Percentiles rank a stretch among this genome's conserved stretches.
These are phyloP conservation scores for Tetramorium alpestre DNA, from an alignment of 1,140 invertebrate species.

Conservation along the genomic window DNA sequence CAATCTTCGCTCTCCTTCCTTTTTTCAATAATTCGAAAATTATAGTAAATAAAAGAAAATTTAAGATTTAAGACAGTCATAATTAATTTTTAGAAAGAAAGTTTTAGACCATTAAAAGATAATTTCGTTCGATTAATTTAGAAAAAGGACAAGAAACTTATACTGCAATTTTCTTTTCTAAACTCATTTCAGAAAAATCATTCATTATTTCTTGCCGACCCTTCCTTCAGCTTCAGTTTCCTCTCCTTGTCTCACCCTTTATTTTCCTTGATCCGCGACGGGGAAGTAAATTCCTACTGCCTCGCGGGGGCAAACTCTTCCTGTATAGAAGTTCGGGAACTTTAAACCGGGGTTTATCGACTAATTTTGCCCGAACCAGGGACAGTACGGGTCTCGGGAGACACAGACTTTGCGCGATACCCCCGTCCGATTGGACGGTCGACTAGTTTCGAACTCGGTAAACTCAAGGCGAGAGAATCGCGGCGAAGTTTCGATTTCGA, in stretches of 20 bases:
- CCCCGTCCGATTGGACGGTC: constrained; percentile 63
- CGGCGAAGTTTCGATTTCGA: constrained; percentile 66
- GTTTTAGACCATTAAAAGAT: background rate
- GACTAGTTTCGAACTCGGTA: constrained; percentile 74
- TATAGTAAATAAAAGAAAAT: background rate
- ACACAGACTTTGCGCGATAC: constrained; percentile 67
- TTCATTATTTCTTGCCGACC: background rate
- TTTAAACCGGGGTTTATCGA: constrained; percentile 80
- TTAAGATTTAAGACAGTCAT: background rate
- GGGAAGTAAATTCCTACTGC: constrained; percentile 45
- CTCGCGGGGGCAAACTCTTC: constrained; percentile 22
- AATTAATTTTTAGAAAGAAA: background rate
- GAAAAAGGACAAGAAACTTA: background rate
- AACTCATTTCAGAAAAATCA: background rate
- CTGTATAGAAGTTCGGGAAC: constrained; percentile 63
- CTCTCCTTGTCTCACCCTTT: constrained; percentile 20
- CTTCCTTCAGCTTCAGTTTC: background rate
- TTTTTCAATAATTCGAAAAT: background rate
- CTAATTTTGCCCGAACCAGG: constrained; percentile 76
- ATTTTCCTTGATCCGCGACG: constrained; percentile 40
- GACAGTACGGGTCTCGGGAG: constrained; percentile 69
- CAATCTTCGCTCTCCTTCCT: background rate
- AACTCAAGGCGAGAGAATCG: constrained; percentile 64
- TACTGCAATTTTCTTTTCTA: background rate
- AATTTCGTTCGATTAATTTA: background rate